Percentiles rank a stretch among this genome's conserved stretches.
These are phyloP conservation scores for Aldabrachelys gigantea DNA, from an alignment of 2,113 vertebrate species.

Conservation along the genomic window DNA sequence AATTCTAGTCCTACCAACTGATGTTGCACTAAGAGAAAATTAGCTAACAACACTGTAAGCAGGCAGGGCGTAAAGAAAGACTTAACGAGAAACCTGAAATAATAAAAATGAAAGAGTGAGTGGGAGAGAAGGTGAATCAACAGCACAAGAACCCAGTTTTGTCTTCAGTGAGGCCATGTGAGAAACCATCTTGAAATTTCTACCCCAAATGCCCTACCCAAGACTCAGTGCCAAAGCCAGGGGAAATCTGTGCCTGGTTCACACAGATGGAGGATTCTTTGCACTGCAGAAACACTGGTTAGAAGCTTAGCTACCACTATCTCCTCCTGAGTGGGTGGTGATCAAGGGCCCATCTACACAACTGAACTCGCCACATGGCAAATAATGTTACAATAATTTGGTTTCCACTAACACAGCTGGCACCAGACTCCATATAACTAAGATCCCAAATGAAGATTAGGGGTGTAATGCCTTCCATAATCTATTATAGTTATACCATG, in stretches of 20 bases:
- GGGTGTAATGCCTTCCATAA: background rate
- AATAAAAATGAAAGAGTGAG: background rate
- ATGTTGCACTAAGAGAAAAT: background rate
- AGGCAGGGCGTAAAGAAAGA: fast-evolving
- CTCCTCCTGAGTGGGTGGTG: background rate
- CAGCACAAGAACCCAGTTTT: background rate
- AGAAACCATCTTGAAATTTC: background rate
- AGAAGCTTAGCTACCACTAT: background rate
- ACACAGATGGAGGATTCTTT: background rate
- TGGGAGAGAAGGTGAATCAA: background rate
- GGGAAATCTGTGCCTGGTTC: background rate
- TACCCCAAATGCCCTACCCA: background rate
- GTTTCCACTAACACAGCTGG: background rate
- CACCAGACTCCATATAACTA: background rate
- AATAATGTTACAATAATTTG: background rate
- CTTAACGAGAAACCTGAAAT: background rate
- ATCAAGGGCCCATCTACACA: background rate
- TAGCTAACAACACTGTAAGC: background rate
- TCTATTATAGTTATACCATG: background rate
- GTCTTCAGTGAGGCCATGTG: background rate
- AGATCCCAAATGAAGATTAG: background rate
- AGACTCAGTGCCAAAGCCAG: background rate
- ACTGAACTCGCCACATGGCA: background rate
- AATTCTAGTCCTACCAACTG: background rate
- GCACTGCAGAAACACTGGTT: background rate